Evolutionary conservation across 1,140 invertebrate genomes (phyloP), one percentile per base, ranked within the genome.

Genomic region (Pseudobourletiella spinata): DNA sequence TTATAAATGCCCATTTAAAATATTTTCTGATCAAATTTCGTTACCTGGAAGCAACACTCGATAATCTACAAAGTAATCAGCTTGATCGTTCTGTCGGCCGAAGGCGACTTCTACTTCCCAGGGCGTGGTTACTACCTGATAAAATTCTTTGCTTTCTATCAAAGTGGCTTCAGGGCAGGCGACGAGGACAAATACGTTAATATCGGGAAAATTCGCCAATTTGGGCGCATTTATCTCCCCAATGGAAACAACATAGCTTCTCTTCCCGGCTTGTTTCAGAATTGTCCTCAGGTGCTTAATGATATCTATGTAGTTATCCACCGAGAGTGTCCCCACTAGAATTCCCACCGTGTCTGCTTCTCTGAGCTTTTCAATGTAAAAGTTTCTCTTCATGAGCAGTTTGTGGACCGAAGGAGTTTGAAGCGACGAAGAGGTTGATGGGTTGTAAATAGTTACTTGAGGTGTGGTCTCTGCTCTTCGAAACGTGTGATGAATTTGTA

Each of bases 171-270:
- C 90, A 16, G 91, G 83, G 76, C 95, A 98, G 0, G 89, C 84
- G 66, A 97, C 85, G 52, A 91, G 78, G 2, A 96, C 86, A 79
- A 91, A 97, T n/a, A 43, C 59, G 70, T 65, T 74, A 75, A 87
- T 85, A 78, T 95, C 90, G 56, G 86, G 82, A 76, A 95, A 91
- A 77, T 98, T 98, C 0, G 91, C 91, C 58, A 98, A 76, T 76
- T 98, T 98, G 1, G 87, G 84, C 43, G 87, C 84, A 80, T 92
- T 96, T 18, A 91, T 85, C 76, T 93, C 93, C 2, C 93, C 93
- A 56, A 97, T 86, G 29, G 88, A 88, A 46, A 97, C 83, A n/a
- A 90, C 85, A 71, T 96, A 95, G 56, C 82, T 84, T 71, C 90
- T 92, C 73, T 93, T 93, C 0, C 85, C 85, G 39, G 84, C 83